Evolutionary conservation across 2,888 invertebrate genomes (phyloP).

Genomic region (Cylindroiulus punctatus): DNA sequence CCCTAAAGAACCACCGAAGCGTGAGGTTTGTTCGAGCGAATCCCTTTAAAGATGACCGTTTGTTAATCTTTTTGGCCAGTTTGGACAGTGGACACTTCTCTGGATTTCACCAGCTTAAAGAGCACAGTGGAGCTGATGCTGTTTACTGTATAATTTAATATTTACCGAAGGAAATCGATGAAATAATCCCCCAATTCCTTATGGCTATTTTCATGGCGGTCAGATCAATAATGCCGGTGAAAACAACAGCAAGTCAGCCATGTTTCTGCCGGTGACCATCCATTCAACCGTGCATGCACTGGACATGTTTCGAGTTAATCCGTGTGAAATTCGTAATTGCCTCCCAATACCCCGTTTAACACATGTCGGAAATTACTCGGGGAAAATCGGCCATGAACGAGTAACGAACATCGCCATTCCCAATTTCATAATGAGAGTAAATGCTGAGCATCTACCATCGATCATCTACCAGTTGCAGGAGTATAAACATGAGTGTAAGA

Average conservation of each 20-base stretch:
- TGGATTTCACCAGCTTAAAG: neutral
- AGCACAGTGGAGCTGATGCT: neutral
- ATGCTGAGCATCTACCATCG: too few relatives aligned
- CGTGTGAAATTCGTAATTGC: constrained; percentile 8
- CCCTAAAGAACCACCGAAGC: neutral
- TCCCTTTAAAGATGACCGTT: neutral
- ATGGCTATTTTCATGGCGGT: constrained; percentile 33
- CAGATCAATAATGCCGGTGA: constrained; percentile 23
- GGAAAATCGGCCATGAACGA: neutral
- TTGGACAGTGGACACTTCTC: neutral
- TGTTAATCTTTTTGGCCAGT: neutral
- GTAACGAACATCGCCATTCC: too few relatives aligned
- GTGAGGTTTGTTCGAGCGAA: neutral
- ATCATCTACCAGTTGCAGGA: too few relatives aligned
- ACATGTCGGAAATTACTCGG: neutral
- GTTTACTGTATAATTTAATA: constrained; percentile 38
- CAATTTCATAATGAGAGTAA: too few relatives aligned
- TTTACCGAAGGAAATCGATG: constrained; percentile 38
- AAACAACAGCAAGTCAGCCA: constrained; percentile 16
- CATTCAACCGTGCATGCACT: neutral
- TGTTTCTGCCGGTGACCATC: neutral
- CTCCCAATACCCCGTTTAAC: neutral
- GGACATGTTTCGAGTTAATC: constrained; percentile 5
- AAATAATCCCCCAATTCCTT: constrained; percentile 8
- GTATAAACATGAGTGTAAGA: too few relatives aligned